Conservation (phyloP, 2,888 invertebrate genomes). For the Petrophora chlorosata region DNA sequence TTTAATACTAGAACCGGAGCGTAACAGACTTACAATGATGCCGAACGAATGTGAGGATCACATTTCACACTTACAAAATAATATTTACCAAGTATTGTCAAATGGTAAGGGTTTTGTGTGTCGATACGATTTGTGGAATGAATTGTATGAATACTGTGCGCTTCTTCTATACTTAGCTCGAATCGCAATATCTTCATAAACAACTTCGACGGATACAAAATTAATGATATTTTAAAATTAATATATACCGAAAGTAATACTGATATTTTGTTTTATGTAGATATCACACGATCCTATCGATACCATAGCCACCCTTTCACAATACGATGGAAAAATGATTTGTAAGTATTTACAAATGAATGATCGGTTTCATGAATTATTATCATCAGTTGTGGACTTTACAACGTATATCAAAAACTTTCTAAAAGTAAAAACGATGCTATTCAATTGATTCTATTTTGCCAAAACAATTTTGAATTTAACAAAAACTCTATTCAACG, state of each 20-base stretch:
- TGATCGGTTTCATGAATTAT: constrained; percentile 53
- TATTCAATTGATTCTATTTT: constrained; percentile 41
- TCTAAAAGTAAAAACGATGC: constrained; percentile 19
- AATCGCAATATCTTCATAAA: constrained; percentile 69
- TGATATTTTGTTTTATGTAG: constrained; percentile 61
- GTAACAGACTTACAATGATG: constrained; percentile 72
- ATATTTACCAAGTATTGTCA: constrained; percentile 83
- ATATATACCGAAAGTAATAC: constrained; percentile 59
- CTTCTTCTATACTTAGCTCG: constrained; percentile 64
- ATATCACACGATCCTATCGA: constrained; percentile 61
- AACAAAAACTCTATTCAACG: constrained; percentile 57
- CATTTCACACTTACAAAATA: constrained; percentile 78
- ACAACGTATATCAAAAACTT: constrained; percentile 23
- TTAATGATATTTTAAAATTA: constrained; percentile 19
- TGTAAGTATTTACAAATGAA: constrained; percentile 66
- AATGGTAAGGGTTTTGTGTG: constrained; percentile 72
- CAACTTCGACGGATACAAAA: constrained; percentile 24
- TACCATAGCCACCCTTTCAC: constrained; percentile 35
- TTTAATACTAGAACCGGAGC: constrained; percentile 81
- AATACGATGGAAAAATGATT: constrained; percentile 37
- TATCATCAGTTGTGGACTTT: constrained; percentile 48
- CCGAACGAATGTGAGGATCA: constrained; percentile 67
- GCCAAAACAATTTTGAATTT: constrained; percentile 24
- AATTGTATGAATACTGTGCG: constrained; percentile 73
- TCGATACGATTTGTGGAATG: constrained; percentile 50